These are phyloP conservation scores for Tigriopus californicus DNA, from an alignment of 2,888 invertebrate species.

Conservation along the genomic window DNA sequence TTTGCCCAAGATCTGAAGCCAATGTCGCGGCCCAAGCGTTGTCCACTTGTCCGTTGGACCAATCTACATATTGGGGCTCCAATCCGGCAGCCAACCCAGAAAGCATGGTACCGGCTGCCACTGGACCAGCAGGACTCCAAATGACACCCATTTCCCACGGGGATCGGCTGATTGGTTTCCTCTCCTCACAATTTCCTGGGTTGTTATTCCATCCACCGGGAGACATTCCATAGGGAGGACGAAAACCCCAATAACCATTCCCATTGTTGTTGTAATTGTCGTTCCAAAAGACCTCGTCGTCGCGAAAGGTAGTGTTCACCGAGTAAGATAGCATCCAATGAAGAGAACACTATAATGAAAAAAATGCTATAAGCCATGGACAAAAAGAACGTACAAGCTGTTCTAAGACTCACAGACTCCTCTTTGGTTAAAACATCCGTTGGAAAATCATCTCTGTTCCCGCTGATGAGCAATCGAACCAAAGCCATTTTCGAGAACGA, in stretches of 20 bases:
- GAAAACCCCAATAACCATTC: neutral
- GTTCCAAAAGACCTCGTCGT: neutral
- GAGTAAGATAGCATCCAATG: neutral
- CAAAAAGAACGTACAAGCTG: no score
- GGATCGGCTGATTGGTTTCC: neutral
- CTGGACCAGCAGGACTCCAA: neutral
- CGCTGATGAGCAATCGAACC: neutral
- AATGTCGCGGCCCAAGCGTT: neutral
- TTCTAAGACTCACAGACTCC: neutral
- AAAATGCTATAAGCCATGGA: no score
- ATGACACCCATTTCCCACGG: neutral
- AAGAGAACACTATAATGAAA: neutral
- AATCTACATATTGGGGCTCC: neutral
- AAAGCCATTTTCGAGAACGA: neutral
- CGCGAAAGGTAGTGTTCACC: neutral
- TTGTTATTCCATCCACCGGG: no score
- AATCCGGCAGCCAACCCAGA: neutral
- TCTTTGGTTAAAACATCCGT: neutral
- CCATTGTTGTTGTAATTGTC: neutral
- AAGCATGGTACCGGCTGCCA: neutral
- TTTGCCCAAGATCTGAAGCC: neutral
- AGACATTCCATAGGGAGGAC: neutral
- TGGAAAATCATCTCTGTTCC: neutral
- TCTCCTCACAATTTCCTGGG: neutral
- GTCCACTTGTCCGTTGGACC: neutral